Percentiles rank a stretch among this genome's conserved stretches.
These are phyloP conservation scores for Halcyon senegalensis DNA, from an alignment of 2,113 vertebrate genomes.

Conservation along the genomic window DNA sequence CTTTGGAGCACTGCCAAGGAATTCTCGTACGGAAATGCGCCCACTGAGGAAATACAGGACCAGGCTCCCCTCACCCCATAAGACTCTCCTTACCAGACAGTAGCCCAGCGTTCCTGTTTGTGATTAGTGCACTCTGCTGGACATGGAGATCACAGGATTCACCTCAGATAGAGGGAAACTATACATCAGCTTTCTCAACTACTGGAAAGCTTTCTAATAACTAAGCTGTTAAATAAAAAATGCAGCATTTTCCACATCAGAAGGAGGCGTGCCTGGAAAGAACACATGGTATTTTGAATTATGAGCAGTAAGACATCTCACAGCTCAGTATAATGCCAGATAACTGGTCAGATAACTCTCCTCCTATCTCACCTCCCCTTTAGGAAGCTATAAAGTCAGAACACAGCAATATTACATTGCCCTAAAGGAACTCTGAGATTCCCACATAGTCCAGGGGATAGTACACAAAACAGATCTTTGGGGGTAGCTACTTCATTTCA, in stretches of 20 bases:
- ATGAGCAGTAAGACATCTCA: background rate
- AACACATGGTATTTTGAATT: background rate
- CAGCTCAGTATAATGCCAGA: background rate
- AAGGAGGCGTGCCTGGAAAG: background rate
- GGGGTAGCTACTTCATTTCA: background rate
- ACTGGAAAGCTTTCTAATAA: background rate
- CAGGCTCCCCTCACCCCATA: background rate
- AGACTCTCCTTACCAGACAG: background rate
- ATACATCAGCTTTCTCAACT: background rate
- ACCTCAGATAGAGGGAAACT: background rate
- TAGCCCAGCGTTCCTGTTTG: background rate
- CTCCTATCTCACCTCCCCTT: background rate
- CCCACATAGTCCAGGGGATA: background rate
- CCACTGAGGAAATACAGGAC: background rate
- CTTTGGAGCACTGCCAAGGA: background rate
- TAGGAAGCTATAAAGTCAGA: background rate
- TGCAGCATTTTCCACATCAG: background rate
- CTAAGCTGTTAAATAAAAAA: background rate
- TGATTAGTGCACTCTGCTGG: constrained; percentile 57
- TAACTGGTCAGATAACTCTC: background rate
- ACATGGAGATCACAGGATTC: background rate
- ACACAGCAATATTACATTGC: background rate
- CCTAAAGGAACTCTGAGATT: background rate
- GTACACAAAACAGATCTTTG: background rate
- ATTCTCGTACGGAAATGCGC: background rate